Conservation (phyloP, 2,888 invertebrate species). For the Orthonychiurus folsomi region DNA sequence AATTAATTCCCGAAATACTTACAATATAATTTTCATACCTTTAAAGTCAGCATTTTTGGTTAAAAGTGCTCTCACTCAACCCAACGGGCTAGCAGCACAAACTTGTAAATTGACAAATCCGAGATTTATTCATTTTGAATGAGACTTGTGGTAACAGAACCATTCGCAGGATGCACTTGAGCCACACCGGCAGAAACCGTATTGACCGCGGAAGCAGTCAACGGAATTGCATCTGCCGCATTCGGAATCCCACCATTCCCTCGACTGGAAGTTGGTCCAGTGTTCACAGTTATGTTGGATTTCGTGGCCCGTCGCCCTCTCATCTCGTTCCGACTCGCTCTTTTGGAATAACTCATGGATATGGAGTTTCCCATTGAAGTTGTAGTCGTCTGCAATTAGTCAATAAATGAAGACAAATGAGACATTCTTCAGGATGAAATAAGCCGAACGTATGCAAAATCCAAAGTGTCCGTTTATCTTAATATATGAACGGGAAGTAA, state of each 20-base stretch:
- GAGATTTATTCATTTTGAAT: background rate
- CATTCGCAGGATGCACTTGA: background rate
- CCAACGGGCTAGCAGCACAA: too few species aligned
- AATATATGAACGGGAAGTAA: conserved; percentile 1
- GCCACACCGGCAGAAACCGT: background rate
- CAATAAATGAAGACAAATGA: conserved; percentile 13
- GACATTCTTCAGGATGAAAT: background rate
- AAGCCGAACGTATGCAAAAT: background rate
- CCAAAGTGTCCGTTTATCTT: background rate
- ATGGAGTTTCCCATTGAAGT: conserved; percentile 15
- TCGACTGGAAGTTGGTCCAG: background rate
- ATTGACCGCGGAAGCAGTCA: background rate
- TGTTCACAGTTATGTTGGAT: too few species aligned
- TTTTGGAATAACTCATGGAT: conserved; percentile 3
- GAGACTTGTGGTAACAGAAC: background rate
- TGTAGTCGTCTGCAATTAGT: conserved; percentile 8
- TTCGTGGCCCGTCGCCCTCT: background rate
- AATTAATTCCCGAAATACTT: too few species aligned
- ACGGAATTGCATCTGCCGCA: background rate
- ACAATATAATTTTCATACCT: too few species aligned
- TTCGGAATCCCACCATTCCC: too few species aligned
- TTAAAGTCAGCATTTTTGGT: too few species aligned
- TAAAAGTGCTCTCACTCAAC: too few species aligned
- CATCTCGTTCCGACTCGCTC: background rate
- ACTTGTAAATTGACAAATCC: too few species aligned